phyloP scores from a whole-genome alignment of 2,888 invertebrate genomes.

The Ophioninae sp. region DNA sequence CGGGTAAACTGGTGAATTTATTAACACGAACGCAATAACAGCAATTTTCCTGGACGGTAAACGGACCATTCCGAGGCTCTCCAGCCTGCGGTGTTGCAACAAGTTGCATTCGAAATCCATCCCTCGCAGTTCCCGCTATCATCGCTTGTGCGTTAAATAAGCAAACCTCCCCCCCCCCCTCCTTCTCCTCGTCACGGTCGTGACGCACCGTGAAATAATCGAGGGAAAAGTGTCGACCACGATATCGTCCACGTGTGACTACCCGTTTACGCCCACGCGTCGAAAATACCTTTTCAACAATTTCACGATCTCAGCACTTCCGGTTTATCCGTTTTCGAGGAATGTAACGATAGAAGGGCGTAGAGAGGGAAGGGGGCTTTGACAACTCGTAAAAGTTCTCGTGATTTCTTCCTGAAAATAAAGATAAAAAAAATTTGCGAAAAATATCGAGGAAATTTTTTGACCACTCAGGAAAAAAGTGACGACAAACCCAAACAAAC shows the following conservation, averaged over 20 bases:
- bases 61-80: background rate
- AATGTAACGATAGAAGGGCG: too few species aligned
- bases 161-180: background rate
- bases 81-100: constrained; percentile 68
- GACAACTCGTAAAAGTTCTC: too few species aligned
- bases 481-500: background rate
- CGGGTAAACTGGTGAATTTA: too few species aligned
- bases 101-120: constrained; percentile 75
- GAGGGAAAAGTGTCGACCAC: background rate
- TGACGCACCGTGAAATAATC: constrained; percentile 1
- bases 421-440: too few species aligned
- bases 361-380: too few species aligned
- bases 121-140: constrained; percentile 48
- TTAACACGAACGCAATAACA: constrained; percentile 1
- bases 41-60: constrained; percentile 41
- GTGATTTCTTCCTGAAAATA: too few species aligned
- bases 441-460: too few species aligned
- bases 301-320: background rate
- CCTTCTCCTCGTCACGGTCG: background rate
- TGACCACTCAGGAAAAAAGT: background rate
- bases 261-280: background rate
- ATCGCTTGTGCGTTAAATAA: background rate
- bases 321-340: background rate
- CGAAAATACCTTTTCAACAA: background rate
- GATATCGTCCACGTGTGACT: background rate